These are phyloP conservation scores for Pogonocichla stellata DNA, from an alignment of 2,113 vertebrate species.

Conservation along the genomic window DNA sequence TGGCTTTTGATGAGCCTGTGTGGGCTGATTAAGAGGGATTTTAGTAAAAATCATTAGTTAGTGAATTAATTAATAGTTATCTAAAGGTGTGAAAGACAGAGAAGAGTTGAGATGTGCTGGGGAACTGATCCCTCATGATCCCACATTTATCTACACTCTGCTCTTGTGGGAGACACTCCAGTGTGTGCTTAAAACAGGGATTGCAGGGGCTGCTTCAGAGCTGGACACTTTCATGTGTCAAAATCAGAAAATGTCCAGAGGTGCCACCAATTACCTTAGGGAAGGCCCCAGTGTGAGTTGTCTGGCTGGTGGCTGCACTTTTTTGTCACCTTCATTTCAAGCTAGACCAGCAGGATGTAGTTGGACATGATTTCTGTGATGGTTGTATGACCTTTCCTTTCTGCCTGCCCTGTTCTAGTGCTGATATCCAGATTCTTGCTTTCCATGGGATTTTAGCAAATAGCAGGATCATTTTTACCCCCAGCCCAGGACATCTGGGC, in stretches of 20 bases:
- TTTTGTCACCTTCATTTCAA: not conserved
- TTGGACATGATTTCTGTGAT: not conserved
- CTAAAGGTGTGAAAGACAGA: not conserved
- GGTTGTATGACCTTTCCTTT: not conserved
- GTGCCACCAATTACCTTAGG: not conserved
- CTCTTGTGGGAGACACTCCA: rapidly evolving
- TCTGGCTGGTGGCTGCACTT: not conserved
- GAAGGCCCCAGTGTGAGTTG: not conserved
- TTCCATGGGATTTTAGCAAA: not conserved
- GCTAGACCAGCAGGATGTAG: not conserved
- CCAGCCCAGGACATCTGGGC: not conserved
- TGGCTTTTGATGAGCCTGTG: not conserved
- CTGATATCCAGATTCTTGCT: not conserved
- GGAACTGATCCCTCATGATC: not conserved
- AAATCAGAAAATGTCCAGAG: not conserved
- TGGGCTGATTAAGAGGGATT: not conserved
- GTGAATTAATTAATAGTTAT: not conserved
- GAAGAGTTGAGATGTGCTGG: not conserved
- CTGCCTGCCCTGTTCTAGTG: not conserved
- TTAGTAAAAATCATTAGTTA: not conserved
- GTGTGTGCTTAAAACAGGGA: rapidly evolving
- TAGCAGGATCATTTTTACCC: not conserved
- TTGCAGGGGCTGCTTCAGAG: not conserved
- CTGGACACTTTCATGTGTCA: not conserved
- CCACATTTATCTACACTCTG: not conserved